phyloP scores from a whole-genome alignment of 1,140 invertebrate genomes.

The Bombyx mori region DNA sequence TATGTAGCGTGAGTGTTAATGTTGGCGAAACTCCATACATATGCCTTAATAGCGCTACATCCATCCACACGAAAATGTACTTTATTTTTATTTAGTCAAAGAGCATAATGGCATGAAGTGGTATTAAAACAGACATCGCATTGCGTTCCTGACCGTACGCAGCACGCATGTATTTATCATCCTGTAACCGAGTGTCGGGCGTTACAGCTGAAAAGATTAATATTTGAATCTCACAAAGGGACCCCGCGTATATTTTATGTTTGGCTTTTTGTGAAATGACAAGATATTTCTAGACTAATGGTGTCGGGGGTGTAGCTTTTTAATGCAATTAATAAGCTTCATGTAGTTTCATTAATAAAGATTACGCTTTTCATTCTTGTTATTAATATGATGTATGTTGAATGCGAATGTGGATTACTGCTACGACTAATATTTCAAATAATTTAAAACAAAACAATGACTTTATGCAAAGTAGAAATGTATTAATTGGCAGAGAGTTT shows the following conservation, averaged over 20 bases:
- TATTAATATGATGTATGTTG: no score
- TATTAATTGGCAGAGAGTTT: no score
- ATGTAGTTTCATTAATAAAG: constrained; percentile 6
- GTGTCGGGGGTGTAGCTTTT: constrained; percentile 2
- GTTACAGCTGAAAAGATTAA: constrained; percentile 19
- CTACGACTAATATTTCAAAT: no score
- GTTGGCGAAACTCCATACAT: constrained; percentile 9
- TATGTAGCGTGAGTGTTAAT: constrained; percentile 8
- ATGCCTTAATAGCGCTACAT: constrained; percentile 2
- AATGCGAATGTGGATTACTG: no score
- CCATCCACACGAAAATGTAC: constrained; percentile 1
- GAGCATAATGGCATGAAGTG: background rate
- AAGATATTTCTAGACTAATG: constrained; percentile 13
- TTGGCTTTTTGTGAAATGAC: constrained; percentile 12
- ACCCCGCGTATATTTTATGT: constrained; percentile 12
- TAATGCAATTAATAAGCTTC: constrained; percentile 9
- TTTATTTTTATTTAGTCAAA: background rate
- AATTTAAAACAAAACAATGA: no score
- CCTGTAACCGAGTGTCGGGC: constrained; percentile 15
- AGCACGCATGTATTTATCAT: constrained; percentile 15
- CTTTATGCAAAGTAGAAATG: no score
- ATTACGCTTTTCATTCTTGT: background rate
- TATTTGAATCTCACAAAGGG: constrained; percentile 16
- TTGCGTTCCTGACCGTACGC: constrained; percentile 3
- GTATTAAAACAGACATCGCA: constrained; percentile 11